These are phyloP conservation scores for Philopotamus ludificatus DNA, from an alignment of 1,140 invertebrate genomes.

Conservation along the genomic window DNA sequence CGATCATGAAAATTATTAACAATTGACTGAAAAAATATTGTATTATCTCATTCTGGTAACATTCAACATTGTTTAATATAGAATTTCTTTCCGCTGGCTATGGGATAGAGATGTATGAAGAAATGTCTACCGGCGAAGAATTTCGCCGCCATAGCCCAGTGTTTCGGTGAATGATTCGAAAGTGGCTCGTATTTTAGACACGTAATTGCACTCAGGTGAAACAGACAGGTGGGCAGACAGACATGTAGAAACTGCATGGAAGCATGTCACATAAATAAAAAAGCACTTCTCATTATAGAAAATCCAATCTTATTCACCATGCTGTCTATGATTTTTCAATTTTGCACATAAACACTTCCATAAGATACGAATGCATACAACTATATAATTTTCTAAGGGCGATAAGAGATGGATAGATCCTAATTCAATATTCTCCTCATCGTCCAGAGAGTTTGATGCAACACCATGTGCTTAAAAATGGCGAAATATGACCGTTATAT, in stretches of 20 bases:
- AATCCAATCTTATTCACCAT: not conserved
- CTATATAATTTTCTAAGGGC: not conserved
- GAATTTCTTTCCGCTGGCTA: not conserved
- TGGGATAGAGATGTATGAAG: not conserved
- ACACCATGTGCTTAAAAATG: not conserved
- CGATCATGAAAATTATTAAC: too few relatives aligned
- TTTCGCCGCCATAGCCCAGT: not conserved
- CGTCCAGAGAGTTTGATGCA: not conserved
- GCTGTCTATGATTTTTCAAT: not conserved
- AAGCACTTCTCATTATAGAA: not conserved
- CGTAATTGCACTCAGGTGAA: slow-evolving; percentile 3
- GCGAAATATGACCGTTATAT: not conserved
- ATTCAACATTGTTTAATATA: not conserved
- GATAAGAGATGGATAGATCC: not conserved
- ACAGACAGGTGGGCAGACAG: not conserved
- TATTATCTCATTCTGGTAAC: not conserved
- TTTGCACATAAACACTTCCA: not conserved
- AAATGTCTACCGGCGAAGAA: not conserved
- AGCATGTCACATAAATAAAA: slow-evolving; percentile 3
- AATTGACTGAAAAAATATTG: not conserved
- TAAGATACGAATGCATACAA: not conserved
- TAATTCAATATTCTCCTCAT: not conserved
- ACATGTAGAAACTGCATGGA: not conserved
- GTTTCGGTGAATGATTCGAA: slow-evolving; percentile 12
- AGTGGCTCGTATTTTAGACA: slow-evolving; percentile 17